These are phyloP conservation scores for Lithophane ornitopus DNA, from an alignment of 2,888 invertebrate genomes.

Conservation along the genomic window DNA sequence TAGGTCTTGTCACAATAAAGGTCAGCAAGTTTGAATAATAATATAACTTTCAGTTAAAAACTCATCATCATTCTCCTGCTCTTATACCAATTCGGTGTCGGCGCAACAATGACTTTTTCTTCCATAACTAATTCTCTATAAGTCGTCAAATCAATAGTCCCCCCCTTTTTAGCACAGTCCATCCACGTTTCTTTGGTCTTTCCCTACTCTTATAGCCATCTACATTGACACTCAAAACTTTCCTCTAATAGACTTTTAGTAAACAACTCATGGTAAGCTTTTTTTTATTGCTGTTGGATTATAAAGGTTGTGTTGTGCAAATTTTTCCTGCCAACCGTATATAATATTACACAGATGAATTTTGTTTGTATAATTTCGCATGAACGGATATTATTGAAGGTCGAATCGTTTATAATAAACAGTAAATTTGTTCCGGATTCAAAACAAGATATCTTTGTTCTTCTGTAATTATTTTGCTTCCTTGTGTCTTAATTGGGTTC, in stretches of 20 bases:
- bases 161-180: not conserved
- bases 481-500: not conserved
- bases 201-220: not conserved
- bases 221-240: not conserved
- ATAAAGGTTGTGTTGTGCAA: too few relatives aligned
- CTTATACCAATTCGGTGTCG: not conserved
- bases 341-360: not conserved
- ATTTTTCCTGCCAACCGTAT: not conserved
- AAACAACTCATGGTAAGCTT: not conserved
- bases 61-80: not conserved
- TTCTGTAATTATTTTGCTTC: constrained; percentile 10
- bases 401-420: constrained; percentile 20
- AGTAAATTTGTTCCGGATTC: constrained; percentile 36
- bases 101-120: not conserved
- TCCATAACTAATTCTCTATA: too few relatives aligned
- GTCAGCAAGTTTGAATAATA: not conserved
- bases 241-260: not conserved
- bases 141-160: not conserved
- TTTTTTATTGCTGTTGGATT: too few relatives aligned
- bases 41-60: not conserved
- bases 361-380: constrained; percentile 25
- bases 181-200: not conserved
- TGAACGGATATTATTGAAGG: constrained; percentile 29
- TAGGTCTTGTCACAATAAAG: not conserved
- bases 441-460: constrained; percentile 29